Evolutionary conservation across 2,113 vertebrate species (phyloP), one percentile per base, ranked within the genome.

Genomic region (Coptodon bakossiorum): DNA sequence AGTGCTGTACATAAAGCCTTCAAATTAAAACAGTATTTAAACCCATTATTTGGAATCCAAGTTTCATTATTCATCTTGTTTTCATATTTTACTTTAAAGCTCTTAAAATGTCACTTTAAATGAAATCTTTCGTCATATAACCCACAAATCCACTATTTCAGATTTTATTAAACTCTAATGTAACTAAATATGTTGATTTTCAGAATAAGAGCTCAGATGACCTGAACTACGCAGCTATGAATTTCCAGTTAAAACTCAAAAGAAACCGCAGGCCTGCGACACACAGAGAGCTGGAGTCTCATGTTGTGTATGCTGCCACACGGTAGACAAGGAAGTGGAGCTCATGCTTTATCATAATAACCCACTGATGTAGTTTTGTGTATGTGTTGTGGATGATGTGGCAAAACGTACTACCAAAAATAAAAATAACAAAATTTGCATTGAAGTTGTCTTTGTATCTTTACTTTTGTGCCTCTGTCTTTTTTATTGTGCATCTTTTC

Each of bases 41-140:
- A 63, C 4, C 59, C 0, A 66, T 22, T 66, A 38, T 66, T 66
- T 66, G 61, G 34, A 66, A n/a, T 36, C 19, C 19, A 68, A 22
- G 0, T 38, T 4, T n/a, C 34, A 68, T 68, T 14, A 68, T 40
- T 38, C 34, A 22, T 68, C 19, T 22, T 40, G 34, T 14, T 22
- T 68, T 22, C 6, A 22, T 40, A 68, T 38, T 40, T 40, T 9
- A 40, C 12, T 22, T 38, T 68, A 9, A 68, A 68, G 22, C 4
- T 68, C 11, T 14, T 68, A 40, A 38, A 68, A 6, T 40, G 11
- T 40, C 13, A 40, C 19, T 68, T 68, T 68, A 8, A 14, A 68
- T 68, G 0, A 68, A 68, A 40, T 68, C 11, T 13, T 68, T 9
- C 0, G 0, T 24, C 19, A 40, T 40, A 6, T 1, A 13, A 68